phyloP scores from a whole-genome alignment of 1,140 invertebrate genomes.

The Temnothorax curvispinosus region DNA sequence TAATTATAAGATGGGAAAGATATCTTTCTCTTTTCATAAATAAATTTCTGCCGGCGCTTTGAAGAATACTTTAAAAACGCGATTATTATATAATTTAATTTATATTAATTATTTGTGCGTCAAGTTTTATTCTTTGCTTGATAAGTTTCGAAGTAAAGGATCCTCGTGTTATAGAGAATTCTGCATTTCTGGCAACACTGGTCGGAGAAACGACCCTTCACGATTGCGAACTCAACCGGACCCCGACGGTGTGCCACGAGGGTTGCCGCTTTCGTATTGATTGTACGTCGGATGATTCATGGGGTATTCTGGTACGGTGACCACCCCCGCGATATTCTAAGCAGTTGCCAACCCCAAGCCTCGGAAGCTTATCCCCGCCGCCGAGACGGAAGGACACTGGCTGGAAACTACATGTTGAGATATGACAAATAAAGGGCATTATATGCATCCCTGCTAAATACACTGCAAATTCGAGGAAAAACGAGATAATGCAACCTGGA shows the following conservation, averaged over 20 bases:
- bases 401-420: constrained; percentile 62
- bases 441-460: constrained; percentile 40
- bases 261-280: constrained; percentile 78
- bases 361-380: constrained; percentile 65
- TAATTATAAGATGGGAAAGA: not conserved
- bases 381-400: constrained; percentile 48
- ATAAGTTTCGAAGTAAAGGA: not conserved
- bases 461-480: constrained; percentile 46
- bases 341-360: constrained; percentile 64
- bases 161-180: not conserved
- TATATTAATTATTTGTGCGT: not conserved
- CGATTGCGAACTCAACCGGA: constrained; percentile 55
- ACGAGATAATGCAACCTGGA: constrained; percentile 14
- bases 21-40: not conserved
- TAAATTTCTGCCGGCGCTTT: not conserved
- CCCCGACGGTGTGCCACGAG: constrained; percentile 60
- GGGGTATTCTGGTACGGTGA: constrained; percentile 65
- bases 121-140: not conserved
- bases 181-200: constrained; percentile 37
- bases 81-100: not conserved
- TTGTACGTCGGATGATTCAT: constrained; percentile 82
- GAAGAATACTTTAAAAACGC: not conserved
- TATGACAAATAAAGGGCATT: constrained; percentile 66
- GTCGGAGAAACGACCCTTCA: constrained; percentile 16
- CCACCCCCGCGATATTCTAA: constrained; percentile 79